Evolutionary conservation across 2,797 vertebrate genomes (phyloP).

Genomic region (Pseudochaenichthys georgianus): DNA sequence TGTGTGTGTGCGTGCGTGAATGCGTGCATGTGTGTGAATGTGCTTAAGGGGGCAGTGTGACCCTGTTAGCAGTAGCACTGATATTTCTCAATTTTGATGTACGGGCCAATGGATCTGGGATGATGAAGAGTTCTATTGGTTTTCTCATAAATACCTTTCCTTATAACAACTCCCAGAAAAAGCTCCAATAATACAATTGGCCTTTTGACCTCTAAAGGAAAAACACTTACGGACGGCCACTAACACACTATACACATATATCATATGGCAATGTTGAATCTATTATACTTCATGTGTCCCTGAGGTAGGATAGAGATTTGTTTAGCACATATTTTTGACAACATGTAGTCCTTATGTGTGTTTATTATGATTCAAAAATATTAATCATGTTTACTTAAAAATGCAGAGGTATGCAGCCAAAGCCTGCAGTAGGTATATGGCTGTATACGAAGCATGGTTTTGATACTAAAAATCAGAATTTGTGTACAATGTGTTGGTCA

Average conservation of each 20-base stretch:
- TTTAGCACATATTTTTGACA: not conserved
- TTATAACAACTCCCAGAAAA: constrained; percentile 35
- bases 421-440: not conserved
- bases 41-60: constrained; percentile 38
- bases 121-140: constrained; percentile 41
- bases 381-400: not conserved
- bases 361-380: not conserved
- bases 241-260: not conserved
- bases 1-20: constrained; percentile 9
- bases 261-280: not conserved
- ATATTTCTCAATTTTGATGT: constrained; percentile 36
- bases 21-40: not conserved
- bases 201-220: constrained; percentile 32
- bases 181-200: constrained; percentile 22
- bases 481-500: not conserved
- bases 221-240: not conserved
- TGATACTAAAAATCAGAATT: not conserved
- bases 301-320: not conserved
- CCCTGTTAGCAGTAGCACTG: constrained; percentile 33
- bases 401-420: not conserved
- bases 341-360: not conserved
- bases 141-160: constrained; percentile 47
- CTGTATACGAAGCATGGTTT: not conserved
- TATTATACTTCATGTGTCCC: not conserved
- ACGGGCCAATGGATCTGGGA: constrained; percentile 31